Evolutionary conservation across 2,888 invertebrate genomes (phyloP).

Genomic region (Caradrina clavipalpis): DNA sequence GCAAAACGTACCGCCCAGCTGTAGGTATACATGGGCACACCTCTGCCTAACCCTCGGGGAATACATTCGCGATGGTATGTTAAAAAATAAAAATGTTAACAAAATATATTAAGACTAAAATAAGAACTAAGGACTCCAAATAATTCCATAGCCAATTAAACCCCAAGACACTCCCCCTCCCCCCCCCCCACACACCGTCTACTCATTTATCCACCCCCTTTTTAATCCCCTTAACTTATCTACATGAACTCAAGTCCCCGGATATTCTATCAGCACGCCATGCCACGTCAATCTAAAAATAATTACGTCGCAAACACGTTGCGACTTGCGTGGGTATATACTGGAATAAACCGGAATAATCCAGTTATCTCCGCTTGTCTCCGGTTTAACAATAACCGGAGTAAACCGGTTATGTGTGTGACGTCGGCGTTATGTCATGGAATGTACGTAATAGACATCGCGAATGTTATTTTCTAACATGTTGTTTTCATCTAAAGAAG

Average conservation of each 20-base stretch:
- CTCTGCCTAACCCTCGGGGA: no score
- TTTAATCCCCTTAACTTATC: slow-evolving; percentile 5
- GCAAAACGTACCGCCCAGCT: no score
- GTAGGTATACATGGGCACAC: no score
- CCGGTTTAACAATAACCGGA: slow-evolving; percentile 41
- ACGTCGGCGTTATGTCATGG: slow-evolving; percentile 14
- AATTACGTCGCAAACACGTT: slow-evolving; percentile 34
- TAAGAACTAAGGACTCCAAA: not conserved
- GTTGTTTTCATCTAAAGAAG: not conserved
- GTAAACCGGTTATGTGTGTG: slow-evolving; percentile 44
- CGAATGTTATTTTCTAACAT: not conserved
- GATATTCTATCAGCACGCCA: slow-evolving; percentile 6
- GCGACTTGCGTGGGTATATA: slow-evolving; percentile 25
- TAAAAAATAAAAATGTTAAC: not conserved
- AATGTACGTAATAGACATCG: slow-evolving; percentile 8
- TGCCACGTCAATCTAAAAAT: slow-evolving; percentile 36
- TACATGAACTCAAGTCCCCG: slow-evolving; percentile 16
- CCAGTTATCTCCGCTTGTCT: slow-evolving; percentile 49
- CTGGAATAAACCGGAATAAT: slow-evolving; percentile 37
- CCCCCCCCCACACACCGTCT: not conserved
- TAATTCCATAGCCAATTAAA: not conserved
- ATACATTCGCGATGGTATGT: no score
- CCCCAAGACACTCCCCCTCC: not conserved
- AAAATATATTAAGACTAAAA: not conserved
- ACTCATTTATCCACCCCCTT: not conserved